These are phyloP conservation scores for Chironomus striatipennis DNA, from an alignment of 1,140 invertebrate genomes.

Conservation along the genomic window DNA sequence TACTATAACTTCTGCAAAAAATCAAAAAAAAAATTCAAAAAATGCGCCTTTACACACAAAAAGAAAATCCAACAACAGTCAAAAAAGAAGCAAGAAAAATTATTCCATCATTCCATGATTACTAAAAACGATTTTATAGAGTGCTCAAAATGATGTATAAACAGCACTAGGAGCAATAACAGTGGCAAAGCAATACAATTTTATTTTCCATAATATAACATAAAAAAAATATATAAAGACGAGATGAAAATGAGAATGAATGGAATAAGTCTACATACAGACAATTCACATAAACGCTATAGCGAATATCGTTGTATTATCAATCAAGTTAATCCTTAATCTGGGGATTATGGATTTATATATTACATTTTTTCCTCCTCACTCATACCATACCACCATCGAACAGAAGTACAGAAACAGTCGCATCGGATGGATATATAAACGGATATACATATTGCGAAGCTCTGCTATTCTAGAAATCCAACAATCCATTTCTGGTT, in stretches of 20 bases:
- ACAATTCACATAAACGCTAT: not conserved
- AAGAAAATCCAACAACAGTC: too few species aligned
- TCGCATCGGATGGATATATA: not conserved
- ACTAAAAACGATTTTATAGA: too few species aligned
- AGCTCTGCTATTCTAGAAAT: not conserved
- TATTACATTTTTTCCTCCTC: conserved; percentile 1
- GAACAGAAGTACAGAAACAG: too few species aligned
- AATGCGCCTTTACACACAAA: too few species aligned
- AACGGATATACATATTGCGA: not conserved
- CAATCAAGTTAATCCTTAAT: conserved; percentile 24
- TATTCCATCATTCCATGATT: too few species aligned
- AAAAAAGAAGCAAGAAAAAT: too few species aligned
- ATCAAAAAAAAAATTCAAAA: too few species aligned
- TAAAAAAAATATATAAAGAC: not conserved
- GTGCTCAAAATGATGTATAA: too few species aligned
- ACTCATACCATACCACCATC: not conserved
- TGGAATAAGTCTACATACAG: not conserved
- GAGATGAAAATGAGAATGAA: not conserved
- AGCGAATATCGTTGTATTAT: conserved; percentile 22
- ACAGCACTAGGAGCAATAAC: too few species aligned
- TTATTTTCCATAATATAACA: not conserved
- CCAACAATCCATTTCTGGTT: not conserved
- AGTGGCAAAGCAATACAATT: too few species aligned
- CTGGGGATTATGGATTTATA: conserved; percentile 23
- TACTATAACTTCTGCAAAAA: too few species aligned